These are phyloP conservation scores for Amphipyra tragopoginis DNA, from an alignment of 2,888 invertebrate genomes.

Conservation along the genomic window DNA sequence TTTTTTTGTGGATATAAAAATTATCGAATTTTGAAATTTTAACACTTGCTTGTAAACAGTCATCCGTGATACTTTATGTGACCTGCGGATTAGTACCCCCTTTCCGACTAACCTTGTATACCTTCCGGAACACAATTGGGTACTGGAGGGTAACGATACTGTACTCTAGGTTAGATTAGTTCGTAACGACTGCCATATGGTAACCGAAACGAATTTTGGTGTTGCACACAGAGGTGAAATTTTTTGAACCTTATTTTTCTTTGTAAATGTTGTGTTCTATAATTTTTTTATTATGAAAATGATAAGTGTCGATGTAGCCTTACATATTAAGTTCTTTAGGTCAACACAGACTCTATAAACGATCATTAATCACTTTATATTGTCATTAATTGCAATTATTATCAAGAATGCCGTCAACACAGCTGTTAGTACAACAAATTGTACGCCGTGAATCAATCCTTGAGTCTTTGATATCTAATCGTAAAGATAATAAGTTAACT, in stretches of 20 bases:
- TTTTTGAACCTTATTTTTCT: background rate
- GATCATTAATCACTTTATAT: slow-evolving; percentile 37
- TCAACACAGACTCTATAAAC: slow-evolving; percentile 28
- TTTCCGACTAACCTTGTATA: no score
- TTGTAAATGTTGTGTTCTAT: background rate
- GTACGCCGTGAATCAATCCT: slow-evolving; percentile 75
- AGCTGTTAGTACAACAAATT: slow-evolving; percentile 34
- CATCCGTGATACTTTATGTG: no score
- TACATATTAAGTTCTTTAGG: slow-evolving; percentile 35
- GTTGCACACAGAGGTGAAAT: no score
- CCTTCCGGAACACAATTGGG: no score
- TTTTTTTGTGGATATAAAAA: no score
- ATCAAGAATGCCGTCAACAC: slow-evolving; percentile 23
- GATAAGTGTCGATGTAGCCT: slow-evolving; percentile 10
- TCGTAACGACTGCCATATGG: no score
- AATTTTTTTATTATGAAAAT: background rate
- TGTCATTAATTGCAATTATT: slow-evolving; percentile 55
- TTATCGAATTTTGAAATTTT: no score
- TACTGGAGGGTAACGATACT: no score
- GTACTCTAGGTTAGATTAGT: no score
- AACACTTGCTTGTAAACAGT: no score
- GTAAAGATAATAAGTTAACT: slow-evolving; percentile 78
- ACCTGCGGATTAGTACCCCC: no score
- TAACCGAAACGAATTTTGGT: no score
- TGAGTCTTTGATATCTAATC: slow-evolving; percentile 85